Evolutionary conservation across 2,888 invertebrate genomes (phyloP), one percentile per base, ranked within the genome.

Genomic region (Apamea crenata): DNA sequence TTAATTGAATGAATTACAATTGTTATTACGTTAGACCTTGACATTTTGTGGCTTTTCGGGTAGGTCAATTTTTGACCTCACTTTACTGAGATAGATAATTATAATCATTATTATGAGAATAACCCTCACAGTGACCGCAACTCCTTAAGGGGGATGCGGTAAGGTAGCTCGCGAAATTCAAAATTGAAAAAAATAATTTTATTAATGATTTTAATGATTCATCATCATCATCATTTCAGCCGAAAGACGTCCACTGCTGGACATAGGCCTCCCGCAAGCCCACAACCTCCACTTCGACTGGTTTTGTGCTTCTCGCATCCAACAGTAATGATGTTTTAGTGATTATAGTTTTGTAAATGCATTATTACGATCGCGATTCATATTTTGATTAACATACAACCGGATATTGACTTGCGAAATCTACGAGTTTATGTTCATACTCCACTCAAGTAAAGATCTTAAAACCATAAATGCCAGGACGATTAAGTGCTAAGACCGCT

Each of bases 1-100:
- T 77, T 83, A 86, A 86, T 88, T 84, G 81, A 86, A 85, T 75
- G 50, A 74, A 75, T 79, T 80, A 77, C 79, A 74, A 69, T 83
- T 81, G 67, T 68, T 74, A 53, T 67, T 72, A 53, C 36, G 0
- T n/a, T 21, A 14, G n/a, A 77, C 88, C 88, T 79, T 88, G 88
- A 84, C 82, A 68, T 87, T 78, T 83, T 71, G n/a, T 61, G 29
- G 63, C 66, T 67, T 61, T 85, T 40, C 14, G 36, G 63, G 76
- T 85, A 83, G 78, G 73, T 89, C 59, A 77, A 16, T 40, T 44
- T 56, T 56, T 66, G 25, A 74, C 67, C 50, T 71, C 2, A 18
- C 12, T 53, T 10, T 70, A 53, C 44, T 32, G 56, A 29, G 44
- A n/a, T 59, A n/a, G 1, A 14, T 50, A 5, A 36, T 36, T 36